Evolutionary conservation across 2,113 vertebrate genomes (phyloP).

Genomic region (Todiramphus saurophagus): DNA sequence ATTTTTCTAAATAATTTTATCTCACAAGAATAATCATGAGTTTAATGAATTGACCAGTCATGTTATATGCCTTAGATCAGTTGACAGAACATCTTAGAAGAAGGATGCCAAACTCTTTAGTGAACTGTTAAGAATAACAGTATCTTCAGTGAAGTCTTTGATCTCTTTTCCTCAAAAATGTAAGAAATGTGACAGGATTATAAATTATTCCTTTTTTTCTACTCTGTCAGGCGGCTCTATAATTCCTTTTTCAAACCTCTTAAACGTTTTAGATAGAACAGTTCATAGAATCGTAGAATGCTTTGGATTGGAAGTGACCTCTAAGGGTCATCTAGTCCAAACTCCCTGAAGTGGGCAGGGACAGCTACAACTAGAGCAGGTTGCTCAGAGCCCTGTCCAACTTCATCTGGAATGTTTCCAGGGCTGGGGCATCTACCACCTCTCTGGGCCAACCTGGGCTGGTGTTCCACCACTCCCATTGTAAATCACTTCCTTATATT

Average conservation of each 20-base stretch:
- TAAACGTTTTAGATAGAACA: neutral
- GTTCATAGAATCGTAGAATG: neutral
- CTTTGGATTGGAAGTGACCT: neutral
- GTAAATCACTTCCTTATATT: neutral
- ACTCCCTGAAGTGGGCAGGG: neutral
- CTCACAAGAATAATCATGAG: neutral
- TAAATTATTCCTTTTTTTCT: neutral
- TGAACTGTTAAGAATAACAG: neutral
- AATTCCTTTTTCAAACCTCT: neutral
- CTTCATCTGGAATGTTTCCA: neutral
- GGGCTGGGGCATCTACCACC: neutral
- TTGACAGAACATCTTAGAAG: neutral
- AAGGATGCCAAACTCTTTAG: neutral
- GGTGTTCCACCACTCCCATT: no score
- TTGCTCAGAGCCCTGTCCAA: accelerated
- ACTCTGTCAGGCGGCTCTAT: neutral
- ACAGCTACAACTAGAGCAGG: neutral
- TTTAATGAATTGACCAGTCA: neutral
- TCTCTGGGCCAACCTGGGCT: neutral
- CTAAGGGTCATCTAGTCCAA: neutral
- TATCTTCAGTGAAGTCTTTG: neutral
- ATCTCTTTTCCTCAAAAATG: neutral
- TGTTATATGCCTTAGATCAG: neutral
- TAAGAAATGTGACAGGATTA: neutral
- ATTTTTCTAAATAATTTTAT: neutral